phyloP scores from a whole-genome alignment of 2,888 invertebrate genomes.

The Carterocephalus palaemon region DNA sequence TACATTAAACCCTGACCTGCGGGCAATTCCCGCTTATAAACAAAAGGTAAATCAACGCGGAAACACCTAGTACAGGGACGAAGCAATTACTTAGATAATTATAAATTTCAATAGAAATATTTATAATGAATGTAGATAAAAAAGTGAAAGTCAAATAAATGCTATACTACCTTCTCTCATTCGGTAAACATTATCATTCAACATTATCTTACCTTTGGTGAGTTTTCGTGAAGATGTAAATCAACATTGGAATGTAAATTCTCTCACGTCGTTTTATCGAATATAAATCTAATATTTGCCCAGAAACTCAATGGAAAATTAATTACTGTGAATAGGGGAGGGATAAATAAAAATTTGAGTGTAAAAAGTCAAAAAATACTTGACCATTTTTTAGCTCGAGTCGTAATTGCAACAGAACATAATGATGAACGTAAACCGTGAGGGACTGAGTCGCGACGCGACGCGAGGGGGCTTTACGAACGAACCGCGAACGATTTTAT shows the following conservation, averaged over 20 bases:
- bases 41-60: slow-evolving; percentile 11
- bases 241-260: slow-evolving; percentile 71
- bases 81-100: slow-evolving; percentile 12
- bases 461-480: slow-evolving; percentile 24
- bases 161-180: slow-evolving; percentile 77
- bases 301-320: slow-evolving; percentile 59
- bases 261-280: slow-evolving; percentile 58
- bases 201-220: slow-evolving; percentile 75
- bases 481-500: slow-evolving; percentile 34
- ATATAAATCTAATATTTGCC: slow-evolving; percentile 48
- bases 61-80: not conserved
- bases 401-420: slow-evolving; percentile 68
- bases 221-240: slow-evolving; percentile 63
- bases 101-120: slow-evolving; percentile 21
- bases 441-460: slow-evolving; percentile 45
- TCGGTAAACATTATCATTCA: slow-evolving; percentile 59
- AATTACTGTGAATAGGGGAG: slow-evolving; percentile 43
- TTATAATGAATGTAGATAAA: slow-evolving; percentile 26
- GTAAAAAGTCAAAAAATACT: slow-evolving; percentile 80
- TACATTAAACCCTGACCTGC: no score
- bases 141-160: slow-evolving; percentile 75
- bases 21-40: slow-evolving; percentile 11
- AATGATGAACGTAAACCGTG: slow-evolving; percentile 55
- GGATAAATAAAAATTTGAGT: slow-evolving; percentile 74
- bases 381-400: slow-evolving; percentile 79